Evolutionary conservation across 2,888 invertebrate genomes (phyloP), one percentile per base, ranked within the genome.

Genomic region (Tetramorium bicarinatum): DNA sequence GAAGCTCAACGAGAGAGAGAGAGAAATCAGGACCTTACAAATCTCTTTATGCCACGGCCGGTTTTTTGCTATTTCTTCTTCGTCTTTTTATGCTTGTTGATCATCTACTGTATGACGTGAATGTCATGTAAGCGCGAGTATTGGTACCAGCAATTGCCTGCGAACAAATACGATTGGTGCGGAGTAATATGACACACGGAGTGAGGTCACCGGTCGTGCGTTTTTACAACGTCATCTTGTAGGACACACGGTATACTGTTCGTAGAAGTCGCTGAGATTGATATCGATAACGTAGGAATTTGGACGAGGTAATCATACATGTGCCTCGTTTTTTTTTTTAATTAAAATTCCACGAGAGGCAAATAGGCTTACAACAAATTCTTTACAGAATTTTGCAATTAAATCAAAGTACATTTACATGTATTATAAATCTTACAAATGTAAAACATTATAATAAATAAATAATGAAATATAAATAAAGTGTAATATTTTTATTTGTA

Each of bases 81-180:
- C 38, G 21, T 11, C 21, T 47, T 71, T 71, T 59, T 47, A 8
- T 11, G 59, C 79, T 71, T 72, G 72, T 80, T 71, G 25, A 61
- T 72, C 79, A 80, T 72, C 34, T 71, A 80, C 71, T n/a, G 59
- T 59, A 56, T 71, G 44, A 71, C 47, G 79, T 71, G 18, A 72
- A 79, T 18, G 69, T 79, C 69, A 79, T 47, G 54, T 44, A 79
- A 15, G 38, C 21, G 34, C 34, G 18, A 72, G 38, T 41, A 38
- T 67, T 54, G 18, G 41, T 59, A 49, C 13, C 25, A 18, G 34
- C 13, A 52, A 64, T 38, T 49, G 47, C 9, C 47, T 69, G 77
- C 41, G 59, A 71, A 44, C 44, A 69, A 6, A 38, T 47, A 61
- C 13, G 47, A 71, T 72, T 80, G 79, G 34, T 38, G 21, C 18